phyloP scores from a whole-genome alignment of 2,797 vertebrate genomes.

The Lateolabrax maculatus region DNA sequence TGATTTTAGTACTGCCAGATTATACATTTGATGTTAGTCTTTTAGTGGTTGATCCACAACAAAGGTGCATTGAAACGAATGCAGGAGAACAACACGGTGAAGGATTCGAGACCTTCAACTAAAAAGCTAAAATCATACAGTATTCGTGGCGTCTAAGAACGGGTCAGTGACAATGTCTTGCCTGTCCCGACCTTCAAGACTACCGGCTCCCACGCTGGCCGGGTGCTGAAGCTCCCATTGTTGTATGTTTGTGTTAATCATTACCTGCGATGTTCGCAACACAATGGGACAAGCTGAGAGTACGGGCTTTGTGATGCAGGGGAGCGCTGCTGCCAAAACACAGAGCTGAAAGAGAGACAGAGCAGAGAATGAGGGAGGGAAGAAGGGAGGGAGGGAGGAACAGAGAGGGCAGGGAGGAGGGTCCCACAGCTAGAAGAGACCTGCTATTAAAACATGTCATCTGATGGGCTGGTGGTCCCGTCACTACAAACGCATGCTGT shows the following conservation, averaged over 20 bases:
- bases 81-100: neutral
- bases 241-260: constrained; percentile 87
- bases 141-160: neutral
- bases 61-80: neutral
- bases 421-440: constrained; percentile 35
- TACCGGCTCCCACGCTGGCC: constrained; percentile 59
- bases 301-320: constrained; percentile 83
- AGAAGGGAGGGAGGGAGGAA: neutral
- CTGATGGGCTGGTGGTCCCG: constrained; percentile 20
- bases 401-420: constrained; percentile 31
- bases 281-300: constrained; percentile 79
- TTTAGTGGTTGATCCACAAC: neutral
- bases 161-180: constrained; percentile 14
- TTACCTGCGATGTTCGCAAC: constrained; percentile 80
- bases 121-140: neutral
- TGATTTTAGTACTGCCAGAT: neutral
- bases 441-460: constrained; percentile 46
- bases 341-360: constrained; percentile 61
- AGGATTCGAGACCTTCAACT: neutral
- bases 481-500: constrained; percentile 18
- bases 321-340: constrained; percentile 79
- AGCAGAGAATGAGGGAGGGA: constrained; percentile 12
- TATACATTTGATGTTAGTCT: neutral
- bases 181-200: constrained; percentile 21
- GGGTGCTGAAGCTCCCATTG: constrained; percentile 71